A percentile compares a stretch with the other conserved stretches of the same genome.
Conservation (phyloP, 2,888 invertebrate species). For the Pseudococcus jackbeardsleyi region DNA sequence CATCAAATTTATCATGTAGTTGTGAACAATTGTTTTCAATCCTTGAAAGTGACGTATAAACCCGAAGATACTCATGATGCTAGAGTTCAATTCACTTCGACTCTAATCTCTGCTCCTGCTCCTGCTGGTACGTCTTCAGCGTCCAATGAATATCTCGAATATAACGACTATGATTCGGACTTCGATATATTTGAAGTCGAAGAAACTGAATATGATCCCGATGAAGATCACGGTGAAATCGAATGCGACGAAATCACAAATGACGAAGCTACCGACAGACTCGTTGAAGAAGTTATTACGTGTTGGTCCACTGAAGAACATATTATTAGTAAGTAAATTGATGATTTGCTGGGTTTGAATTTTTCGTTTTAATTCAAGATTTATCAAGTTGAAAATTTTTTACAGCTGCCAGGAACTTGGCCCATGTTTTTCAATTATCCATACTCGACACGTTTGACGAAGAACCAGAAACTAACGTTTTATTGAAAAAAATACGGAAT, state of each 20-base stretch:
- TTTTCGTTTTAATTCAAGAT: background rate
- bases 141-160: background rate
- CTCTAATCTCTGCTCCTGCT: background rate
- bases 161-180: slow-evolving; percentile 23
- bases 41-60: background rate
- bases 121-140: background rate
- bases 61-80: background rate
- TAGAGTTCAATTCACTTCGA: background rate
- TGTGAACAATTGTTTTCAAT: background rate
- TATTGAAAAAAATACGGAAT: background rate
- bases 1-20: slow-evolving; percentile 38
- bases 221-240: background rate
- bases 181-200: slow-evolving; percentile 50
- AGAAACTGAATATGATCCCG: slow-evolving; percentile 16
- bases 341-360: background rate
- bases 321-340: background rate
- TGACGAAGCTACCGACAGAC: slow-evolving; percentile 33
- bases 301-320: background rate
- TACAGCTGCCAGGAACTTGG: background rate
- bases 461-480: background rate
- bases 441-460: background rate
- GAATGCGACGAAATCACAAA: slow-evolving; percentile 3
- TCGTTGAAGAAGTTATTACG: slow-evolving; percentile 3
- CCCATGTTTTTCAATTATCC: background rate
- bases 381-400: background rate